Evolutionary conservation across 2,888 invertebrate genomes (phyloP).

Genomic region (Melieria picta): DNA sequence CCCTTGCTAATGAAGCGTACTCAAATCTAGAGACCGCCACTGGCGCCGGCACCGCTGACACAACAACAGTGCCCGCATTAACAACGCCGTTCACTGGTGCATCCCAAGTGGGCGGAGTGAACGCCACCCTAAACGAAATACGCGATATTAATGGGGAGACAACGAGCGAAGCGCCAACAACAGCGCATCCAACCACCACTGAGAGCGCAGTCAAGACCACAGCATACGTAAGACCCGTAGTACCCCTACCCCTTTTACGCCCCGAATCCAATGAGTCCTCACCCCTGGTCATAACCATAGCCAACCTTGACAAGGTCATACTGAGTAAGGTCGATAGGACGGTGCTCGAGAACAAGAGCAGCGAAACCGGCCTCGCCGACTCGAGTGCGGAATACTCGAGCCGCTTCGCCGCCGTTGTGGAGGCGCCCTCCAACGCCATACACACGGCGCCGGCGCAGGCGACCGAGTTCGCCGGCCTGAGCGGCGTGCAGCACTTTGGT

Average conservation of each 20-base stretch:
- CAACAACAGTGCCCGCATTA: slow-evolving; percentile 15
- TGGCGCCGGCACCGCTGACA: neutral
- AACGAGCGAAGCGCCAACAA: slow-evolving; percentile 38
- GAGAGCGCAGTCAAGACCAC: slow-evolving; percentile 46
- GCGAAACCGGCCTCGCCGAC: slow-evolving; percentile 33
- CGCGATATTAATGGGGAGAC: slow-evolving; percentile 33
- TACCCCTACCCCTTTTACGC: slow-evolving; percentile 61
- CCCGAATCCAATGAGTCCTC: slow-evolving; percentile 66
- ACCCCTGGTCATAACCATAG: slow-evolving; percentile 66
- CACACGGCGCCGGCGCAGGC: slow-evolving; percentile 13
- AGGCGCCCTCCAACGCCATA: slow-evolving; percentile 48
- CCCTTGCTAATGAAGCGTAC: slow-evolving; percentile 17
- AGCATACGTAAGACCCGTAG: slow-evolving; percentile 62
- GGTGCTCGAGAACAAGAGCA: slow-evolving; percentile 14
- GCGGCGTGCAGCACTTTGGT: slow-evolving; percentile 38
- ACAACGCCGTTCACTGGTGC: slow-evolving; percentile 19
- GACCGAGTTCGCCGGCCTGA: neutral
- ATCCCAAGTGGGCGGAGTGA: slow-evolving; percentile 9
- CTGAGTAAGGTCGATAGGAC: slow-evolving; percentile 62
- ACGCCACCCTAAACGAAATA: slow-evolving; percentile 6
- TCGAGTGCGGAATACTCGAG: slow-evolving; percentile 59
- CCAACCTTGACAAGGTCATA: slow-evolving; percentile 66
- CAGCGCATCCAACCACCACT: slow-evolving; percentile 38
- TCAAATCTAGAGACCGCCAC: slow-evolving; percentile 17
- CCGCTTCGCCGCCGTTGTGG: slow-evolving; percentile 54